Evolutionary conservation across 2,113 vertebrate species (phyloP).

Genomic region (Datnioides undecimradiatus): DNA sequence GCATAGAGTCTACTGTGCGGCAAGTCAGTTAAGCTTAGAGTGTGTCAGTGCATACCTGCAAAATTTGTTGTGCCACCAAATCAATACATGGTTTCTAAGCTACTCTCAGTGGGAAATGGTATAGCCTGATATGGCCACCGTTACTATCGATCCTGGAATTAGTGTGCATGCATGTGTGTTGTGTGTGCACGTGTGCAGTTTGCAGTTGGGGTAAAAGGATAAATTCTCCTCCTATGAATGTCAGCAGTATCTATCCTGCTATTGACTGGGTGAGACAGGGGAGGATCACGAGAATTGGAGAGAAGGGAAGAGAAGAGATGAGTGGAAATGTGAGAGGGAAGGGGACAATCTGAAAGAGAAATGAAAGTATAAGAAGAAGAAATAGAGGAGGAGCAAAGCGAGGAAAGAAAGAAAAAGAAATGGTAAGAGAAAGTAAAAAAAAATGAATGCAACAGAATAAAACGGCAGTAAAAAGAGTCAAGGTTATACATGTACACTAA

Average conservation of each 20-base stretch:
- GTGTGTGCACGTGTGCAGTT: neutral
- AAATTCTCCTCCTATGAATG: neutral
- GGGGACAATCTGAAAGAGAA: neutral
- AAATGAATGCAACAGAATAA: neutral
- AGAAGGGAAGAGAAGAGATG: neutral
- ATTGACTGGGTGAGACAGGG: conserved; percentile 10
- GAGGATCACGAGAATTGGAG: conserved; percentile 17
- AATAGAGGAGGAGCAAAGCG: neutral
- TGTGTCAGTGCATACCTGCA: neutral
- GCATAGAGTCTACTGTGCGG: neutral
- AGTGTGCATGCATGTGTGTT: neutral
- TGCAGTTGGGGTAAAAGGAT: conserved; percentile 8
- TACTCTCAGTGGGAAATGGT: conserved; percentile 9
- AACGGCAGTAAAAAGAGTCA: neutral
- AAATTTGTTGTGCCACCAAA: conserved; percentile 10
- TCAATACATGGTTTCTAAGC: conserved; percentile 30
- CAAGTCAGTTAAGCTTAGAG: neutral
- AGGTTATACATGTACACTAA: neutral
- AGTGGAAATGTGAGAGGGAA: neutral
- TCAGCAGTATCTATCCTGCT: conserved; percentile 23
- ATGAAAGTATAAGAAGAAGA: neutral
- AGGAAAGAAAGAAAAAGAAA: neutral
- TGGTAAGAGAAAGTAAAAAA: neutral
- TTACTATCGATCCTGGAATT: conserved; percentile 28
- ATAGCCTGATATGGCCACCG: neutral